A percentile compares a stretch with the other conserved stretches of the same genome.
phyloP scores from a whole-genome alignment of 2,797 vertebrate genomes.

The Hemitrygon akajei region DNA sequence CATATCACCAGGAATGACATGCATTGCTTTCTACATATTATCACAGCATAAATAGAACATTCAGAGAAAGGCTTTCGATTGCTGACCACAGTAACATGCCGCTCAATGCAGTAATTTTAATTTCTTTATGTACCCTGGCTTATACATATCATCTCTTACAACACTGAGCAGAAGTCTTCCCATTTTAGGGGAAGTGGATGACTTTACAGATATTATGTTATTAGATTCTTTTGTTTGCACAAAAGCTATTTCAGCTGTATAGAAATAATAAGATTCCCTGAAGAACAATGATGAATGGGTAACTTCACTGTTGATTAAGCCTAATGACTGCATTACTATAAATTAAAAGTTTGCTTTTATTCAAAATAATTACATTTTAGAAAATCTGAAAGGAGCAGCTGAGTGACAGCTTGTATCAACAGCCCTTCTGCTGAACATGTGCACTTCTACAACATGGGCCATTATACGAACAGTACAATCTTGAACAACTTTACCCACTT shows the following conservation, averaged over 20 bases:
- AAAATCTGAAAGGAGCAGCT: neutral
- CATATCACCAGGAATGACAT: conserved; percentile 24
- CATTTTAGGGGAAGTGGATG: neutral
- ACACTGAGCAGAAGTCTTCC: neutral
- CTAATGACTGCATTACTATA: no score
- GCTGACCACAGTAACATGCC: neutral
- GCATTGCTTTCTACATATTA: conserved; percentile 20
- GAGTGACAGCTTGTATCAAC: neutral
- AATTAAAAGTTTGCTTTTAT: neutral
- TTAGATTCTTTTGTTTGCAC: neutral
- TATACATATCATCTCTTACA: neutral
- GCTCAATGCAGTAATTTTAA: no score
- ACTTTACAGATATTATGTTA: neutral
- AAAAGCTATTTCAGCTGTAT: no score
- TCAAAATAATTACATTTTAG: neutral
- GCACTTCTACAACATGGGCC: neutral
- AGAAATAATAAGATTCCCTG: neutral
- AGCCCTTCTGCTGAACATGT: neutral
- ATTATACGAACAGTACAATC: neutral
- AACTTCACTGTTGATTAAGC: no score
- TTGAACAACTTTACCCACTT: neutral
- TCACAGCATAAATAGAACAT: conserved; percentile 28
- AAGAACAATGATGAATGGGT: neutral
- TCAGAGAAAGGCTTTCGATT: neutral
- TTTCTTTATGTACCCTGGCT: neutral